Conservation (phyloP, 2,797 vertebrate species). For the Rhabdomys pumilio region DNA sequence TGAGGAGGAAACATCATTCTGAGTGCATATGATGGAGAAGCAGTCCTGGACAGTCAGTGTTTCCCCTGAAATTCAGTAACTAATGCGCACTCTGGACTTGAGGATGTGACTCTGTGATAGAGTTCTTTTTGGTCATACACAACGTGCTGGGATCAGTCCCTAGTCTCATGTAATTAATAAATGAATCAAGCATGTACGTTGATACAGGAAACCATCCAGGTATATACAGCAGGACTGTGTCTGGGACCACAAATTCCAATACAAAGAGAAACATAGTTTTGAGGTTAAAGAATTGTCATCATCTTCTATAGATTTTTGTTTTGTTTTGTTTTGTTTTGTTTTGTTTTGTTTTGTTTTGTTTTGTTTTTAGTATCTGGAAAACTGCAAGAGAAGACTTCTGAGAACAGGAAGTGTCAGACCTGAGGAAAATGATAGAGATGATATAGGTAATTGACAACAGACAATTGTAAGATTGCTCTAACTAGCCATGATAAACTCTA, state of each 20-base stretch:
- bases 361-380: neutral
- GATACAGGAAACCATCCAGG: neutral
- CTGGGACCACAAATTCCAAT: neutral
- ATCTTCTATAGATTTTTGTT: neutral
- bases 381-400: neutral
- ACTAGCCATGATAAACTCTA: neutral
- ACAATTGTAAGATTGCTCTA: neutral
- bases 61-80: neutral
- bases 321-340: neutral
- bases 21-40: too few species aligned
- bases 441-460: neutral
- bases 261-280: neutral
- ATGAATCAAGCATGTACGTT: neutral
- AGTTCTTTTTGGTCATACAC: neutral
- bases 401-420: neutral
- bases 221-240: neutral
- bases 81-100: too few species aligned
- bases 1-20: slow-evolving; percentile 31
- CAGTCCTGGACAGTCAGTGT: neutral
- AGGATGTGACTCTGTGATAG: neutral
- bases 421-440: neutral
- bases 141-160: neutral
- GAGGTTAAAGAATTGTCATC: neutral
- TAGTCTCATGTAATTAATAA: neutral
- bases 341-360: neutral